Percentiles rank a stretch among this genome's conserved stretches.
phyloP scores from a whole-genome alignment of 2,888 invertebrate species.

The Brachyptera putata region DNA sequence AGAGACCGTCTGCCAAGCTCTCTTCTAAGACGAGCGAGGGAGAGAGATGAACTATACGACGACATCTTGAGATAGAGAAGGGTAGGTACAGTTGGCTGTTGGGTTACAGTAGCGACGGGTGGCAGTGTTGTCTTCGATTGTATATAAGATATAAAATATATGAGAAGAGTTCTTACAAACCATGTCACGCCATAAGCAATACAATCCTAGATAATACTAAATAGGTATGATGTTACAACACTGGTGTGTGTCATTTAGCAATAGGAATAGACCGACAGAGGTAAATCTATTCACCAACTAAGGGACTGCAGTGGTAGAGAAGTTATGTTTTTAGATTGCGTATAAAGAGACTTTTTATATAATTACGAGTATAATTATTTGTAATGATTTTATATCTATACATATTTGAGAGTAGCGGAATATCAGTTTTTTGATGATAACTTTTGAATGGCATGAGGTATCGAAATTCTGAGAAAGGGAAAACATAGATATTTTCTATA shows the following conservation, averaged over 20 bases:
- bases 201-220: constrained; percentile 10
- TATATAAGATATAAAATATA: not conserved
- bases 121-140: not conserved
- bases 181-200: constrained; percentile 5
- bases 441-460: too few relatives aligned
- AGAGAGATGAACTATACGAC: too few relatives aligned
- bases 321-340: too few relatives aligned
- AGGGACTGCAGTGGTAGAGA: not conserved
- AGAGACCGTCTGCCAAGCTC: too few relatives aligned
- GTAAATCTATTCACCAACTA: constrained; percentile 1
- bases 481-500: too few relatives aligned
- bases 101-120: not conserved
- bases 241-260: constrained; percentile 13
- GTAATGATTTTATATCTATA: too few relatives aligned
- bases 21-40: too few relatives aligned
- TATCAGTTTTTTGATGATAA: too few relatives aligned
- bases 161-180: not conserved
- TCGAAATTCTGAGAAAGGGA: too few relatives aligned
- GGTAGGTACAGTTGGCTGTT: not conserved
- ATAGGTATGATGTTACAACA: constrained; percentile 19
- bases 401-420: too few relatives aligned
- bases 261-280: not conserved
- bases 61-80: not conserved
- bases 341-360: too few relatives aligned
- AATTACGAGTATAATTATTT: too few relatives aligned